Percentiles rank a stretch among this genome's conserved stretches.
Conservation (phyloP, 2,888 invertebrate genomes). For the Torymus aiolomorphi region DNA sequence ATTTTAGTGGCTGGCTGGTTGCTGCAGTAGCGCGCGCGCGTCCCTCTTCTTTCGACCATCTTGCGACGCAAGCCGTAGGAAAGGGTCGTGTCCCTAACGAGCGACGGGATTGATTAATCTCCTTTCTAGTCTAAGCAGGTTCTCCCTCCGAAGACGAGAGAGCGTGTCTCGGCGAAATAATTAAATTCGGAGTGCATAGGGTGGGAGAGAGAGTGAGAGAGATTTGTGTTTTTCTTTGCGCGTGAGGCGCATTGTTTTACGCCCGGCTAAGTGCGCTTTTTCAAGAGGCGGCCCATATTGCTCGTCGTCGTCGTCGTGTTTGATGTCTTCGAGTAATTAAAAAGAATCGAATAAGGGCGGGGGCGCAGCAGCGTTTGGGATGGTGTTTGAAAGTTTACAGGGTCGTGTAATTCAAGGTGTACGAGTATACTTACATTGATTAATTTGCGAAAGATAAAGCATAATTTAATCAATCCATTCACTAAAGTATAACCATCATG, state of each 20-base stretch:
- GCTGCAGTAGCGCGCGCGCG: not conserved
- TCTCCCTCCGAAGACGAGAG: not conserved
- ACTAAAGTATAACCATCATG: too few relatives aligned
- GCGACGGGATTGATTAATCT: conserved; percentile 68
- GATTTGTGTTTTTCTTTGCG: conserved; percentile 41
- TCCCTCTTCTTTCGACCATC: not conserved
- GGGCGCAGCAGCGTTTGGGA: too few relatives aligned
- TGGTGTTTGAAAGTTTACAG: too few relatives aligned
- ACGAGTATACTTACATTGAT: too few relatives aligned
- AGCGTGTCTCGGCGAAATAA: conserved; percentile 28
- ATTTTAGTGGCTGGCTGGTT: conserved; percentile 63
- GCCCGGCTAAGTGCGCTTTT: too few relatives aligned
- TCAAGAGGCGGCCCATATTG: too few relatives aligned
- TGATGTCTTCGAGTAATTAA: too few relatives aligned
- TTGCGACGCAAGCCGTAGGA: not conserved
- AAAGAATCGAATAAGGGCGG: too few relatives aligned
- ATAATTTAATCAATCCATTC: too few relatives aligned
- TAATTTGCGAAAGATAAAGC: too few relatives aligned
- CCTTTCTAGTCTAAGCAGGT: conserved; percentile 49
- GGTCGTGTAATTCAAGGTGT: too few relatives aligned
- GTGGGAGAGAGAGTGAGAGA: not conserved
- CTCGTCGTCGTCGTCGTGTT: too few relatives aligned
- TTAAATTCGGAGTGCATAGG: conserved; percentile 50
- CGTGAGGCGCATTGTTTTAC: not conserved
- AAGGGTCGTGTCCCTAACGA: conserved; percentile 62